A percentile compares a stretch with the other conserved stretches of the same genome.
Conservation (phyloP, 2,888 invertebrate genomes). For the Dryomyza anilis region DNA sequence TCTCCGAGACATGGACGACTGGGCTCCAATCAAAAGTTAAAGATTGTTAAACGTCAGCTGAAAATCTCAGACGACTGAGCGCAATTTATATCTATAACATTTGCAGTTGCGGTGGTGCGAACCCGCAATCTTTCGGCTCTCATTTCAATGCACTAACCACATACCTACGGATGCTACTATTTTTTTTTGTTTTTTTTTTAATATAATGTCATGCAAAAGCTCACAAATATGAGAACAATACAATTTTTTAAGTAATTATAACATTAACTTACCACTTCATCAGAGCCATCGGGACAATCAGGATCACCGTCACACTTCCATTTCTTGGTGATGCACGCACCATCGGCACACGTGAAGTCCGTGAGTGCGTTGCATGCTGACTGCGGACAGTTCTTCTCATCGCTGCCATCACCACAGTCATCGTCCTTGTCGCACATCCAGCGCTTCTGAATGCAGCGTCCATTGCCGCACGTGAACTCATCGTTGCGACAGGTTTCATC, state of each 20-base stretch:
- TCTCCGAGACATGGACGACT: no score
- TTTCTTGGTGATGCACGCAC: conserved; percentile 76
- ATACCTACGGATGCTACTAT: no score
- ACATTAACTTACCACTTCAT: conserved; percentile 77
- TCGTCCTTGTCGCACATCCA: conserved; percentile 89
- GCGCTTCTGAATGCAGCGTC: conserved; percentile 82
- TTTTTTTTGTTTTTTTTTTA: no score
- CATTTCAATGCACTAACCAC: no score
- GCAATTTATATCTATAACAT: no score
- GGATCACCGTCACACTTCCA: conserved; percentile 89
- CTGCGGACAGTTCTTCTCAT: conserved; percentile 77
- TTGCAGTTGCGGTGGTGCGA: no score
- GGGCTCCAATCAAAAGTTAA: no score
- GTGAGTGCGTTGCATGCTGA: conserved; percentile 72
- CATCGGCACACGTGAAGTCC: conserved; percentile 77
- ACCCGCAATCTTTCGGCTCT: no score
- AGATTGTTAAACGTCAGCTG: no score
- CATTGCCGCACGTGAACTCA: conserved; percentile 90
- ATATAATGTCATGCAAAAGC: background rate
- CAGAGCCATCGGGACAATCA: conserved; percentile 83
- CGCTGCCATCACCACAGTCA: conserved; percentile 84
- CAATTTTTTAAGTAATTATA: background rate
- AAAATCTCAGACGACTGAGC: no score
- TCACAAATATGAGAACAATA: background rate
- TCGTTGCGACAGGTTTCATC: conserved; percentile 90